phyloP scores from a whole-genome alignment of 2,888 invertebrate species.

The Macrophya alboannulata region DNA sequence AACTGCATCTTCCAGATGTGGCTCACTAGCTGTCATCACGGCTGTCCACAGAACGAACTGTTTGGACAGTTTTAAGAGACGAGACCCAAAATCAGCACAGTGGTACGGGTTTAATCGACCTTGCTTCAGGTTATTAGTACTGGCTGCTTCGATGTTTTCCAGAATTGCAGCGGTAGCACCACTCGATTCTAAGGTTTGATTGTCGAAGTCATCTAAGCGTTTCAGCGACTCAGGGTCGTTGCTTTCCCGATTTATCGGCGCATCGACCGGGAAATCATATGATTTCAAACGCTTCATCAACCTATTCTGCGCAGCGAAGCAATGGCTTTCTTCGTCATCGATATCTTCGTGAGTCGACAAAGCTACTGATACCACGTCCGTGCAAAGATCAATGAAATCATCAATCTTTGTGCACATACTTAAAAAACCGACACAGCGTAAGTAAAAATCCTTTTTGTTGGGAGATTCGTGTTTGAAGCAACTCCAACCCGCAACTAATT shows the following conservation, averaged over 20 bases:
- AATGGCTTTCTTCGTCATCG: conserved; percentile 49
- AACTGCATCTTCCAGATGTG: background rate
- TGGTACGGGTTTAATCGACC: conserved; percentile 58
- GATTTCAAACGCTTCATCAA: conserved; percentile 50
- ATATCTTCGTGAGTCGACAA: conserved; percentile 55
- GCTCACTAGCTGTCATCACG: conserved; percentile 42
- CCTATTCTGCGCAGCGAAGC: conserved; percentile 59
- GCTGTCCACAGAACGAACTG: conserved; percentile 59
- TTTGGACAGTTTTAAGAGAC: conserved; percentile 46
- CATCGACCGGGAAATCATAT: background rate
- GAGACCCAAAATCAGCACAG: conserved; percentile 50
- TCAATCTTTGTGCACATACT: conserved; percentile 52
- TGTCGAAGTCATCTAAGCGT: background rate
- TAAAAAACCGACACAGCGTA: conserved; percentile 60
- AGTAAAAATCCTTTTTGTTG: conserved; percentile 62
- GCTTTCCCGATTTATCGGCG: background rate
- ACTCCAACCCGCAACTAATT: conserved; percentile 60
- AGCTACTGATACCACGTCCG: conserved; percentile 56
- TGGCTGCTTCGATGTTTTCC: conserved; percentile 39
- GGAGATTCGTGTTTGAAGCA: conserved; percentile 58
- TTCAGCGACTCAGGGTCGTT: background rate
- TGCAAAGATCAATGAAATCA: conserved; percentile 52
- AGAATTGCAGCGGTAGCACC: conserved; percentile 45
- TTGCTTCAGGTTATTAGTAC: conserved; percentile 41
- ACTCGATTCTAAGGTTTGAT: background rate